Base-by-base conservation (phyloP, 2,888 invertebrate genomes). In the Artemia sinica region DNA sequence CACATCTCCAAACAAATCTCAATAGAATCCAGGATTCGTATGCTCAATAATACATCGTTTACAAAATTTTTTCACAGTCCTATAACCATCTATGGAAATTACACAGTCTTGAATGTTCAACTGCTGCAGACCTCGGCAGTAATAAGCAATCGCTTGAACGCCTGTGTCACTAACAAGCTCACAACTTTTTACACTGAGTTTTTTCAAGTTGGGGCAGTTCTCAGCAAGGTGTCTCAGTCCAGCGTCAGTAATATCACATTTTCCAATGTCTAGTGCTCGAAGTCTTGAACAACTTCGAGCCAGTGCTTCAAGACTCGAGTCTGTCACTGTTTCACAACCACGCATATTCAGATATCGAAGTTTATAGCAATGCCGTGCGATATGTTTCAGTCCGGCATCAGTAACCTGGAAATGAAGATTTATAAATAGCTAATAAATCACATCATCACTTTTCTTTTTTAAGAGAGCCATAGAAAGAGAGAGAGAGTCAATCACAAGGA, bases 41-140 rank as follows among this genome's bases (percentile, higher is more conserved):
- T 94, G 93, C 77, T 94, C 93, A 73, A 94, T 93, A 72, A 93
- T 87, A 78, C 93, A 94, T 74, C 89, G 80, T 75, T 91, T 89
- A 79, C 93, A 94, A 77, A 89, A 91, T 76, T 89, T 89, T 78
- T 92, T 92, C 65, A 94, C 91, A 8, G 91, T 91, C 74, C 90
- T 81, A 77, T 93, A 93, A 0, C 92, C 92, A 74, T 92, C 85
- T 66, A 90, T 80, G 7, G 92, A 89, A 73, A 94, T 87, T 71
- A 90, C 88, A 71, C 93, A 93, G 77, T 93, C 93, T 75, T 93
- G 92, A 72, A 94, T 92, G 77, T 93, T 93, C 11, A 94, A 81
- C 76, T 93, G 93, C 70, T 91, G 90, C 58, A 94, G 80, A 0
- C 91, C 91, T 65, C 91, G 82, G 75, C 92, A 92, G 77, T 90